Evolutionary conservation across 2,113 vertebrate species (phyloP).

Genomic region (Phainopepla nitens): DNA sequence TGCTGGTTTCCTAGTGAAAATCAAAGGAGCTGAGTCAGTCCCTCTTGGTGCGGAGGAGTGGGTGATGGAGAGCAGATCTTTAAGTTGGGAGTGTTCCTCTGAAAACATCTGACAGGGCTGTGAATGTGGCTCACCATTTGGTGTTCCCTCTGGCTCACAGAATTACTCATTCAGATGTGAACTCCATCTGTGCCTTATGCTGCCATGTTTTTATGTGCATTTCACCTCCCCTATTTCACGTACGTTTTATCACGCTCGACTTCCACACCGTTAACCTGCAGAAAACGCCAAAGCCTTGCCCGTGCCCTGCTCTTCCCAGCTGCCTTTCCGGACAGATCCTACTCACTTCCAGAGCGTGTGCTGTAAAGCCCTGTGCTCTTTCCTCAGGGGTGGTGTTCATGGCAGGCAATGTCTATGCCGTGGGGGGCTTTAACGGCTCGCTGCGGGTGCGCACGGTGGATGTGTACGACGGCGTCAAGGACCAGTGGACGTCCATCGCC

Average conservation of each 20-base stretch:
- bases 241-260: not conserved
- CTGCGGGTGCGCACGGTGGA: conserved; percentile 91
- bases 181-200: not conserved
- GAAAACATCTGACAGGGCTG: not conserved
- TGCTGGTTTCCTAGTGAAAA: not conserved
- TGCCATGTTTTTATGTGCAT: not conserved
- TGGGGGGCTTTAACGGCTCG: conserved; percentile 93
- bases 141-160: not conserved
- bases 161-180: not conserved
- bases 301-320: not conserved
- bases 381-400: conserved; percentile 88
- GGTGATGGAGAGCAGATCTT: not conserved
- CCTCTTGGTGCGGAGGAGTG: not conserved
- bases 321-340: not conserved
- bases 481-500: conserved; percentile 89
- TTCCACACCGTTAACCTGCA: not conserved
- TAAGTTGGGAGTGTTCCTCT: not conserved
- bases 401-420: conserved; percentile 87
- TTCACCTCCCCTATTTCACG: not conserved
- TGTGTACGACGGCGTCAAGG: conserved; percentile 84
- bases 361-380: not conserved
- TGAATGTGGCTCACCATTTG: not conserved
- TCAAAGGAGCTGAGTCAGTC: not conserved
- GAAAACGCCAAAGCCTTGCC: not conserved
- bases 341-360: accelerated